These are phyloP conservation scores for Drosophila birchii DNA, from an alignment of 2,888 invertebrate genomes.

Conservation along the genomic window DNA sequence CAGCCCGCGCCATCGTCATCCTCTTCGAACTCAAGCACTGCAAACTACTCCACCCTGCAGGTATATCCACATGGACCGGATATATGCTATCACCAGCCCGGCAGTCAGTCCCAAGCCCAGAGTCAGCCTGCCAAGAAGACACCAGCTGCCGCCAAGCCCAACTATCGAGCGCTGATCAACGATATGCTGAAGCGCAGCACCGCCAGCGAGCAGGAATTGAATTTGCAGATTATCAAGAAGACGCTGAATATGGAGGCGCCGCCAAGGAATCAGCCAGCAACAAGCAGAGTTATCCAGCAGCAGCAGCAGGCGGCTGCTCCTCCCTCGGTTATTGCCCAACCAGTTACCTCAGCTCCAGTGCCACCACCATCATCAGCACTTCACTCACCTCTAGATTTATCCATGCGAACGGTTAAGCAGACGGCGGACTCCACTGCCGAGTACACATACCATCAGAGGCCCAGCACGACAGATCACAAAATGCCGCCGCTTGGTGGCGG, in stretches of 20 bases:
- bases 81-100: conserved; percentile 64
- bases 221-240: conserved; percentile 84
- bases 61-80: conserved; percentile 71
- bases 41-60: conserved; percentile 64
- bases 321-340: not conserved
- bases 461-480: conserved; percentile 21
- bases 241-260: conserved; percentile 80
- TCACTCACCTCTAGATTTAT: conserved; percentile 92
- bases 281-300: conserved; percentile 7
- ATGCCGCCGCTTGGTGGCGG: conserved; percentile 33
- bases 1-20: conserved; percentile 29
- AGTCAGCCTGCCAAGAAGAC: conserved; percentile 55
- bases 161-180: conserved; percentile 83
- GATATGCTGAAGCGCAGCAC: conserved; percentile 80
- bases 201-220: conserved; percentile 83
- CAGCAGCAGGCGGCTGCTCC: conserved; percentile 1
- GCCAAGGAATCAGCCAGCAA: conserved; percentile 7
- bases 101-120: conserved; percentile 16
- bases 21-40: conserved; percentile 27
- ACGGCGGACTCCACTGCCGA: conserved; percentile 95
- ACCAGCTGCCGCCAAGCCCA: conserved; percentile 72
- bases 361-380: conserved; percentile 32
- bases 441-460: conserved; percentile 66
- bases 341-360: conserved; percentile 12
- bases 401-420: conserved; percentile 94